Evolutionary conservation across 2,888 invertebrate genomes (phyloP).

Genomic region (Subacronicta megacephala): DNA sequence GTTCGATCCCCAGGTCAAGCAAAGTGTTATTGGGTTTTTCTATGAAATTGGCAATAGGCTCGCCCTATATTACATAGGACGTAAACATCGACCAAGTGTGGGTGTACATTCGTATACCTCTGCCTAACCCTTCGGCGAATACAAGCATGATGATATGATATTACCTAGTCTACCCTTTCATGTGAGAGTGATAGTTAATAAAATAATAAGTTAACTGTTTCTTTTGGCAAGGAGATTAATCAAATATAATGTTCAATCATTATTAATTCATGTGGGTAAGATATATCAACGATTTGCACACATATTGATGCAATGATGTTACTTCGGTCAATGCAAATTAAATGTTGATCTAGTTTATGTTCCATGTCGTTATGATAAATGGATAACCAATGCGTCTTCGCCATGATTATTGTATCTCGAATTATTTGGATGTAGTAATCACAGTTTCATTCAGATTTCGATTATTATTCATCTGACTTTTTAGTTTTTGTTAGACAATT

Average conservation of each 20-base stretch:
- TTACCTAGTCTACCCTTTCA: too few relatives aligned
- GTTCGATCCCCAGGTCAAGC: too few relatives aligned
- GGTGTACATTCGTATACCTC: too few relatives aligned
- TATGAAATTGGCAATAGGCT: too few relatives aligned
- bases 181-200: too few relatives aligned
- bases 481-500: neutral
- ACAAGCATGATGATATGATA: too few relatives aligned
- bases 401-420: slow-evolving; percentile 24
- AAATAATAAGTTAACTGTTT: too few relatives aligned
- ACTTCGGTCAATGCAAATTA: slow-evolving; percentile 39
- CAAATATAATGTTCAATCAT: slow-evolving; percentile 20
- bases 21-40: too few relatives aligned
- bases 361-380: slow-evolving; percentile 35
- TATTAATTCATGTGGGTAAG: slow-evolving; percentile 17
- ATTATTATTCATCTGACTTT: neutral
- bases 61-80: too few relatives aligned
- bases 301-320: slow-evolving; percentile 9
- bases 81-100: too few relatives aligned
- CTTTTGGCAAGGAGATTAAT: neutral
- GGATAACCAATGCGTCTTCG: slow-evolving; percentile 9
- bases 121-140: too few relatives aligned
- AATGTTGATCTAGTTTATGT: slow-evolving; percentile 25
- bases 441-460: neutral
- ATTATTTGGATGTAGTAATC: neutral
- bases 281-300: slow-evolving; percentile 8